Percentiles rank a stretch among this genome's conserved stretches.
phyloP scores from a whole-genome alignment of 2,797 vertebrate species.

The Sebastes diaconus region DNA sequence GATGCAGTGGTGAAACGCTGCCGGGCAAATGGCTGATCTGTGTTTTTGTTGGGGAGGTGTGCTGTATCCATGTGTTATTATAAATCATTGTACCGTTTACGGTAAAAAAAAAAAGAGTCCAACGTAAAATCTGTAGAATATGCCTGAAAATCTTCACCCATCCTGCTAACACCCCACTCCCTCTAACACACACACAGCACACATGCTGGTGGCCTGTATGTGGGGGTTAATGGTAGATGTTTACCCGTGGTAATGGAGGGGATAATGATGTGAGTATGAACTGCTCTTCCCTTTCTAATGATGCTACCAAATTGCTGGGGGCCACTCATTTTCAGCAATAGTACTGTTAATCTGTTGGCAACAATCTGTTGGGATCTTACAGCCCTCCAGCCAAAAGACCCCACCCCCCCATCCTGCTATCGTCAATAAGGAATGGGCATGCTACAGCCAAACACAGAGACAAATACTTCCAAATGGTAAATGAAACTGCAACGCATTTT shows the following conservation, averaged over 20 bases:
- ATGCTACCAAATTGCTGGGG: slow-evolving; percentile 48
- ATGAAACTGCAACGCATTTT: not conserved
- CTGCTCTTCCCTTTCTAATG: slow-evolving; percentile 69
- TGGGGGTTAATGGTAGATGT: slow-evolving; percentile 65
- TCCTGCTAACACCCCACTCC: not conserved
- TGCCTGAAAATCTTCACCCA: not conserved
- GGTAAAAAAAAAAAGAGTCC: not conserved
- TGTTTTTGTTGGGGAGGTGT: not conserved
- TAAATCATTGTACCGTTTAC: not conserved
- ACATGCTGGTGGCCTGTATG: slow-evolving; percentile 48
- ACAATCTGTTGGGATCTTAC: slow-evolving; percentile 45
- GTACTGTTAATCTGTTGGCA: slow-evolving; percentile 48
- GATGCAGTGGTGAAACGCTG: slow-evolving; percentile 40
- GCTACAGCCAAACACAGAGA: not conserved
- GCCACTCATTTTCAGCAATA: slow-evolving; percentile 44
- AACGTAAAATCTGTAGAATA: not conserved
- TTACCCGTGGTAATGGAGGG: slow-evolving; percentile 67
- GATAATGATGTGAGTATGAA: slow-evolving; percentile 72
- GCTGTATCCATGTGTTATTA: not conserved
- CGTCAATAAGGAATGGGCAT: not conserved
- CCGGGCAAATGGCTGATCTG: slow-evolving; percentile 24
- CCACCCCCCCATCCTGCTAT: not conserved
- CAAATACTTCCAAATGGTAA: slow-evolving; percentile 5
- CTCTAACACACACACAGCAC: not conserved
- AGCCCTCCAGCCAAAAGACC: not conserved